A percentile compares a stretch with the other conserved stretches of the same genome.
phyloP scores from a whole-genome alignment of 2,888 invertebrate genomes.

The Apocheima hispidaria region DNA sequence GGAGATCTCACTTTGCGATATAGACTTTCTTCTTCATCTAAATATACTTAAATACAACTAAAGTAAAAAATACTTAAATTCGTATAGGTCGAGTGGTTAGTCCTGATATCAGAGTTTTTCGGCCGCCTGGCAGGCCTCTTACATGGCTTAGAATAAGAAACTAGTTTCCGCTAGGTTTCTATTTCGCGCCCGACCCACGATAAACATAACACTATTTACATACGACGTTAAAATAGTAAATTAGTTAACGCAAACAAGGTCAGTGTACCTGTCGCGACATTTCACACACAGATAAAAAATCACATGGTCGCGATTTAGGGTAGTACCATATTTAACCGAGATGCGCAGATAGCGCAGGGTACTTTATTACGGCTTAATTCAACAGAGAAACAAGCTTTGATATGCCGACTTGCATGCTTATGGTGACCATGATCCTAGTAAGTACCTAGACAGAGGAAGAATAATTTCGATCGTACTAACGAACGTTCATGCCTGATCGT shows the following conservation, averaged over 20 bases:
- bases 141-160: too few species aligned
- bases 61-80: too few species aligned
- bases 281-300: constrained; percentile 57
- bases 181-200: too few species aligned
- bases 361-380: constrained; percentile 84
- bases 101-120: too few species aligned
- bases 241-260: constrained; percentile 38
- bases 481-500: background rate
- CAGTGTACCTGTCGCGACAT: constrained; percentile 48
- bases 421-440: constrained; percentile 51
- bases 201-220: too few species aligned
- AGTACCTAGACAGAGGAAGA: background rate
- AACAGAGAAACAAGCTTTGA: constrained; percentile 74
- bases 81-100: too few species aligned
- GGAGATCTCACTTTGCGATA: too few species aligned
- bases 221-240: constrained; percentile 31
- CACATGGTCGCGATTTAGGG: constrained; percentile 64
- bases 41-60: too few species aligned
- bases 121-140: too few species aligned
- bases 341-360: constrained; percentile 68
- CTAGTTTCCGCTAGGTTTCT: too few species aligned
- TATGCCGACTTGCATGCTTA: constrained; percentile 71
- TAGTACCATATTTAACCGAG: constrained; percentile 65
- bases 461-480: too few species aligned
- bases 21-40: too few species aligned